Evolutionary conservation across 2,888 invertebrate species (phyloP), one percentile per base, ranked within the genome.

Genomic region (Carabus problematicus): DNA sequence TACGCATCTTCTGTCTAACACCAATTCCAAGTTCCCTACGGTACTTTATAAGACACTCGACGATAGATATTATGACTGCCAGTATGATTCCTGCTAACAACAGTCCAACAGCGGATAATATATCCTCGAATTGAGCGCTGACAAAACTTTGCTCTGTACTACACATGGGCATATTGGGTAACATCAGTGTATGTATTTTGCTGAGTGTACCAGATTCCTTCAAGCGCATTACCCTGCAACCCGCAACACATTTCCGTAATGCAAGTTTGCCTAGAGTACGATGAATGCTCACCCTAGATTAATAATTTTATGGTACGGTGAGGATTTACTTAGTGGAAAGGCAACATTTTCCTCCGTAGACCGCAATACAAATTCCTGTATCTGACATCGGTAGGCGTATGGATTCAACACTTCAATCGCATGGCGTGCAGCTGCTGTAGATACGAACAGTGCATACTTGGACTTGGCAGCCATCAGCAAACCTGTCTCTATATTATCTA

Each of bases 361-460:
- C 1, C 83, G 81, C 1, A 88, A 84, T 0, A 84, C 83, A 42
- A 89, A 77, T 76, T 88, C 89, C 40, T 85, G 82, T 6, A 89
- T 80, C 0, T 83, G 83, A 72, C 88, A 88, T 8, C 83, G 79
- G 6, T 82, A 79, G 69, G 79, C 80, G 66, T 80, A 82, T 43
- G 81, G 79, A 1, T 81, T 76, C 3, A 81, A 77, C 41, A 78
- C 79, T 54, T 77, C 76, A 1, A 83, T 79, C 0, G 86, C 85
- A 14, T 85, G 82, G 9, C 88, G 81, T 0, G 88, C 89, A 0
- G 85, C 80, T 11, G 87, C 84, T 54, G 86, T 86, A n/a, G 87
- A 86, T 0, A 87, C 86, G 74, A 89, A 89, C 75, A 89, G 88
- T 8, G 87, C 88, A 71, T 88, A 89, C 72, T 86, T 85, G 41